Evolutionary conservation across 2,797 vertebrate species (phyloP).

Genomic region (Ambastaia sidthimunki): DNA sequence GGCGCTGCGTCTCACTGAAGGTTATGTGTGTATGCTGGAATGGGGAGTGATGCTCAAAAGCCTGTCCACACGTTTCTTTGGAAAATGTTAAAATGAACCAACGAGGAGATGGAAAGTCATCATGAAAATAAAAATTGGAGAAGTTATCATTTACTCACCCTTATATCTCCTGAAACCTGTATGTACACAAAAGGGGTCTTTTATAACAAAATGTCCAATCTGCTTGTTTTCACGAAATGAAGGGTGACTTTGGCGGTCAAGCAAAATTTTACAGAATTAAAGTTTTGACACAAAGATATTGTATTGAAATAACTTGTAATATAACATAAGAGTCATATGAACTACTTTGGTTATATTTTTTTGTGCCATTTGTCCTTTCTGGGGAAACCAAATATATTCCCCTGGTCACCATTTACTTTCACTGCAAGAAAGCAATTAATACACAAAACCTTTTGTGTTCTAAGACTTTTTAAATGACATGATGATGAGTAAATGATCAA

Average conservation of each 20-base stretch:
- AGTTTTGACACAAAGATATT: no score
- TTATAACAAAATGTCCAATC: not conserved
- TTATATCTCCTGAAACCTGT: not conserved
- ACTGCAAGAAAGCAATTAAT: not conserved
- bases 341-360: no score
- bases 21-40: slow-evolving; percentile 32
- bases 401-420: not conserved
- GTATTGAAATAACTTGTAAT: no score
- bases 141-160: not conserved
- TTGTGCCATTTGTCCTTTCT: no score
- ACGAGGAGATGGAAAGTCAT: not conserved
- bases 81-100: not conserved
- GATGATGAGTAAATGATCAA: not conserved
- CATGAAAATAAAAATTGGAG: no score
- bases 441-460: not conserved
- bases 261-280: not conserved
- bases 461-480: not conserved
- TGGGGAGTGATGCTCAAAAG: slow-evolving; percentile 41
- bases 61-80: slow-evolving; percentile 33
- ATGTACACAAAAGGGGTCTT: not conserved
- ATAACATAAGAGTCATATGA: no score
- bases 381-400: no score
- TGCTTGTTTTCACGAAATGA: not conserved
- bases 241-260: not conserved
- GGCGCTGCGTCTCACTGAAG: slow-evolving; percentile 11